A percentile compares a stretch with the other conserved stretches of the same genome.
phyloP scores from a whole-genome alignment of 2,113 vertebrate species.

The Nannospalax galili region DNA sequence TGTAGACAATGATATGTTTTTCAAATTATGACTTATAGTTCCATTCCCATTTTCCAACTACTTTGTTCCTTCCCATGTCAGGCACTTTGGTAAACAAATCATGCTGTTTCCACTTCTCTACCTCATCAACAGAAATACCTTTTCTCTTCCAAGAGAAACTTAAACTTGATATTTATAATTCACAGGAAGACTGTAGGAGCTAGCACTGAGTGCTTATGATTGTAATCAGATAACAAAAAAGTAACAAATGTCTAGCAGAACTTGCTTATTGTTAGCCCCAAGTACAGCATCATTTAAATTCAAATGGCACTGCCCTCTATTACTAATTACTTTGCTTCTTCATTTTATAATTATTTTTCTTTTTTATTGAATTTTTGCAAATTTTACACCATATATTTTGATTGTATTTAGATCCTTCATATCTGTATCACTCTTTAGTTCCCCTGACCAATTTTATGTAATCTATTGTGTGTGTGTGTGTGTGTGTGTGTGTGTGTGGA shows the following conservation, averaged over 20 bases:
- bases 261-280: slow-evolving; percentile 67
- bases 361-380: no score
- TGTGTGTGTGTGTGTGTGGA: no score
- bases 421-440: no score
- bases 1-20: neutral
- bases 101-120: slow-evolving; percentile 7
- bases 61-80: slow-evolving; percentile 26
- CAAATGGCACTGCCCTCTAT: slow-evolving; percentile 66
- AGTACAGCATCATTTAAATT: slow-evolving; percentile 76
- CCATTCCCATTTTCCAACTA: slow-evolving; percentile 26
- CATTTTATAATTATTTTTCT: neutral
- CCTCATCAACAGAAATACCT: slow-evolving; percentile 42
- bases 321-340: neutral
- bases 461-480: no score
- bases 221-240: slow-evolving; percentile 49
- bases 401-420: no score
- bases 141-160: slow-evolving; percentile 47
- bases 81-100: slow-evolving; percentile 43
- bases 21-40: slow-evolving; percentile 24
- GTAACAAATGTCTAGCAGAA: slow-evolving; percentile 56
- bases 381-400: no score
- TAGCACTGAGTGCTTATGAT: slow-evolving; percentile 47
- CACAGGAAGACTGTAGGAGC: slow-evolving; percentile 38
- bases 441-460: no score
- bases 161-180: slow-evolving; percentile 44